Base-by-base conservation (phyloP, 1,140 invertebrate genomes). In the Aricia agestis region DNA sequence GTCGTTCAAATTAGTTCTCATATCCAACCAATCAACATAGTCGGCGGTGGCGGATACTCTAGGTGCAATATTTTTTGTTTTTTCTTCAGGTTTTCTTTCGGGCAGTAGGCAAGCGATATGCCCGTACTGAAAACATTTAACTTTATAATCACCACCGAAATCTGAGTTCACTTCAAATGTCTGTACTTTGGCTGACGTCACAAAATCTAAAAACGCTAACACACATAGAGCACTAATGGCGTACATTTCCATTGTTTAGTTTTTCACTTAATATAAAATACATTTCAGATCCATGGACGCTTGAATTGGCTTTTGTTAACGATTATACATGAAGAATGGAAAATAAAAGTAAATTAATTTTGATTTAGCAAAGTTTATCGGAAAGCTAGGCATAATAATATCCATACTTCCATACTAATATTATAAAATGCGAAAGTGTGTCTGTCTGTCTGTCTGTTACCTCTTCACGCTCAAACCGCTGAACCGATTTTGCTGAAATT, bases 1-100 rank as follows among this genome's bases (percentile, higher is more conserved):
- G 6, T 52, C 6, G 4, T 42, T 71, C 6, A 65, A 25, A 42
- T 36, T 59, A 67, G 25, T 57, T 52, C 10, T 45, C 25, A 68
- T 68, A 57, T 68, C 45, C 11, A 68, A 42, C 52, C 36, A 52
- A 17, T 67, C 65, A 18, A 66, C 32, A 4, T 63, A 70, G 7
- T 70, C 70, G 3, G 63, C 58, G 3, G 73, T 68, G 3, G 63
- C 58, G 3, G 73, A 74, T 52, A 70, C 68, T 18, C 42, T 18
- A 13, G 52, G 58, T 57, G 6, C 36, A 13, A 9, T 52, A 3
- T 52, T 52, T 13, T 52, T 68, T 31, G 2, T 42, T 18, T 68
- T 5, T 57, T 11, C 3, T 13, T 45, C 6, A 15, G 17, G 19
- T 36, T 36, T 36, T 9, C 25, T 25, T 25, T 32, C 15, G 45